Conservation (phyloP, 1,140 invertebrate genomes). For the Apis laboriosa region DNA sequence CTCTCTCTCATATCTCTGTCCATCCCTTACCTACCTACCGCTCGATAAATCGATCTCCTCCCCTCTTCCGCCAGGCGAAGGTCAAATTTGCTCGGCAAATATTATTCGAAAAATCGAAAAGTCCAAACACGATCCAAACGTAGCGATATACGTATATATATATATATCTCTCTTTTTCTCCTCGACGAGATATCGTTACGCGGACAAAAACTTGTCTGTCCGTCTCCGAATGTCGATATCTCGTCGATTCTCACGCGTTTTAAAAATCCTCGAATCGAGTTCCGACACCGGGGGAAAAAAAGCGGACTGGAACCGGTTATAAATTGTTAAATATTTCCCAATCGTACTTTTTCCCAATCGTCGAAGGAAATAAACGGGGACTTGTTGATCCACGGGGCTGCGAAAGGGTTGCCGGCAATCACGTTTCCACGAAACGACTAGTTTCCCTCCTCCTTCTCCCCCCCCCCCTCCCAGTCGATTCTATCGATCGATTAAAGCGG, state of each 20-base stretch:
- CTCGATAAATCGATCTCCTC: constrained; percentile 14
- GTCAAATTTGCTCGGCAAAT: constrained; percentile 24
- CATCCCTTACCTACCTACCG: too few species aligned
- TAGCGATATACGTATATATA: too few species aligned
- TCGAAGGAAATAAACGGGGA: neutral
- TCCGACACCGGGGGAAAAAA: too few species aligned
- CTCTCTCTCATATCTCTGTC: too few species aligned
- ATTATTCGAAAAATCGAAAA: constrained; percentile 11
- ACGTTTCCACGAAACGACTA: neutral
- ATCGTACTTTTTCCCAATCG: neutral
- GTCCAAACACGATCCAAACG: neutral
- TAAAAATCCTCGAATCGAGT: neutral
- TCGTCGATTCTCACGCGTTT: neutral
- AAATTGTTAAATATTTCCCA: neutral
- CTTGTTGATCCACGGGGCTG: constrained; percentile 10
- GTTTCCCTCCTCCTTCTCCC: neutral
- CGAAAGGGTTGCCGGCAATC: neutral
- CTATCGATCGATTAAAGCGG: constrained; percentile 37
- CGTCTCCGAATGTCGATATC: too few species aligned
- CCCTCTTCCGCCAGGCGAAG: neutral
- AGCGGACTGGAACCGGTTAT: too few species aligned
- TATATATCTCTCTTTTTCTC: too few species aligned
- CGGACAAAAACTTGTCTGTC: too few species aligned
- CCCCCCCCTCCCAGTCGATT: neutral
- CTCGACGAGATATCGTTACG: too few species aligned